Conservation (phyloP, 2,113 vertebrate species). For the Nothocercus nigrocapillus region DNA sequence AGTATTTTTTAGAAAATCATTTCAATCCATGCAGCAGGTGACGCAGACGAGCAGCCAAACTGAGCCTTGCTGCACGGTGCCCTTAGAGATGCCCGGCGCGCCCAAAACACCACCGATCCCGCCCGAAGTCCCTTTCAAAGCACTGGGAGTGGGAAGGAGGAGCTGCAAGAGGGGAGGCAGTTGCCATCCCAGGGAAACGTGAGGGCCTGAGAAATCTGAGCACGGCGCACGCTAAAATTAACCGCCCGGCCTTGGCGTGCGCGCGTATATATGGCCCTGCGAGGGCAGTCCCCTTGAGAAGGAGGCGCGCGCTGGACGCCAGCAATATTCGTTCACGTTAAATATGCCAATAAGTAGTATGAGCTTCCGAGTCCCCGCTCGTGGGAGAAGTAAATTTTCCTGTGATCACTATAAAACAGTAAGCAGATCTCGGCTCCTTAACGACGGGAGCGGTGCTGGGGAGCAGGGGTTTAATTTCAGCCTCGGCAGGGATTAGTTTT, state of each 20-base stretch:
- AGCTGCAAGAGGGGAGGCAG: background rate
- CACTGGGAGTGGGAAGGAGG: background rate
- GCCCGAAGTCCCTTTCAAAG: background rate
- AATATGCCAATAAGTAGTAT: slow-evolving; percentile 76
- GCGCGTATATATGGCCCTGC: slow-evolving; percentile 35
- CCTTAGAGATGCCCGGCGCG: background rate
- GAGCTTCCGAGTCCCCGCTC: slow-evolving; percentile 77
- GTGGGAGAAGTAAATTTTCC: slow-evolving; percentile 86
- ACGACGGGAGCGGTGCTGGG: background rate
- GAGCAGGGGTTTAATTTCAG: background rate
- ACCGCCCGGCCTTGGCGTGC: slow-evolving; percentile 51
- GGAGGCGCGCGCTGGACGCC: background rate
- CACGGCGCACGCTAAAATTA: slow-evolving; percentile 82
- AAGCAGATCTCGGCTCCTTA: slow-evolving; percentile 66
- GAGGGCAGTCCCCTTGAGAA: slow-evolving; percentile 39
- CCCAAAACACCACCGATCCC: background rate
- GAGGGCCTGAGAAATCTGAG: slow-evolving; percentile 75
- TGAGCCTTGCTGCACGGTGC: background rate
- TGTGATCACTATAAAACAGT: slow-evolving; percentile 88
- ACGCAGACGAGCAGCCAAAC: background rate
- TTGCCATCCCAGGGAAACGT: slow-evolving; percentile 23
- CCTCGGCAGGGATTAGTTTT: background rate
- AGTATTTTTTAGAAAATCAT: background rate
- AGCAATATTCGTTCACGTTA: background rate
- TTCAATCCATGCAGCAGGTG: background rate